Conservation (phyloP, 2,888 invertebrate species). For the Ophion costatus region DNA sequence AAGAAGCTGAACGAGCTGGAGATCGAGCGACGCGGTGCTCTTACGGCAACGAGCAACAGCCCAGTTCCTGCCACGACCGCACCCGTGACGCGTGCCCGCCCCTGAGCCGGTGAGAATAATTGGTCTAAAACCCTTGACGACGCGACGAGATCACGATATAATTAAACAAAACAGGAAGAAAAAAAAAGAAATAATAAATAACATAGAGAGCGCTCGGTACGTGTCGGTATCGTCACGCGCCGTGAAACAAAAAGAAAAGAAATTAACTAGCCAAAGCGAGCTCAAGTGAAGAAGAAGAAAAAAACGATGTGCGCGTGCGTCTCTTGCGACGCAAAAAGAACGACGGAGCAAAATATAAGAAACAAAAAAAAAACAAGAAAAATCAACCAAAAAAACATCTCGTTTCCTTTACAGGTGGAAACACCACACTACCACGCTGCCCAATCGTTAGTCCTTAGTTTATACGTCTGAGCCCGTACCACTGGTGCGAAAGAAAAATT, state of each 20-base stretch:
- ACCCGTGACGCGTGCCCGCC: conserved; percentile 82
- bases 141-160: conserved; percentile 37
- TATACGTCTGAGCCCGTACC: conserved; percentile 77
- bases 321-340: conserved; percentile 15
- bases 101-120: conserved; percentile 80
- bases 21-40: conserved; percentile 84
- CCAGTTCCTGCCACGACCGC: conserved; percentile 82
- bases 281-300: no score
- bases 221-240: conserved; percentile 23
- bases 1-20: conserved; percentile 96
- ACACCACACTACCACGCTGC: conserved; percentile 81
- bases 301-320: conserved; percentile 40
- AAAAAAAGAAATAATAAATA: conserved; percentile 8
- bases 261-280: conserved; percentile 40
- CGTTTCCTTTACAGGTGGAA: conserved; percentile 78
- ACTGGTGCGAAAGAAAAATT: conserved; percentile 75
- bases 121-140: conserved; percentile 64
- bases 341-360: conserved; percentile 28
- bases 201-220: conserved; percentile 38
- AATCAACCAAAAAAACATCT: conserved; percentile 45
- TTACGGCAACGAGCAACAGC: conserved; percentile 77
- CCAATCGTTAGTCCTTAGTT: conserved; percentile 83
- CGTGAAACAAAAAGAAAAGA: no score
- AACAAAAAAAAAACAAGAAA: conserved; percentile 32
- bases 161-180: conserved; percentile 25